Evolutionary conservation across 2,888 invertebrate species (phyloP), one percentile per base, ranked within the genome.

Genomic region (Diadegma fenestrale): DNA sequence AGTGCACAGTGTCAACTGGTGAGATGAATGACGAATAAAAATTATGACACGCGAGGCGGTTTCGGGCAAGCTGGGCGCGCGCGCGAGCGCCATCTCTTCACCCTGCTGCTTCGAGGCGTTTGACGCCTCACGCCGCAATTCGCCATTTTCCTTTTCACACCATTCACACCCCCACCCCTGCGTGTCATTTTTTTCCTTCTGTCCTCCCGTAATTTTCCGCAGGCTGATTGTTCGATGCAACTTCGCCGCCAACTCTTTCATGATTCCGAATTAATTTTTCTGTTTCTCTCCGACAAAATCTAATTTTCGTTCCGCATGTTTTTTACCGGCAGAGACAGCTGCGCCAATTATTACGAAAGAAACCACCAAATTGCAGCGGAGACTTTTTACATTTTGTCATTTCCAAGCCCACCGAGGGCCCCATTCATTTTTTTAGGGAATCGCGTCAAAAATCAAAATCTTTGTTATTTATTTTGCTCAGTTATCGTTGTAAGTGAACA

Each of bases 61-160:
- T 58, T 58, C 58, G 26, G 72, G 43, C 26, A 61, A 43, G 8
- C 58, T 51, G 37, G 41, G 22, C 8, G 73, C 64, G 48, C 64
- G 76, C 51, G 72, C 17, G 54, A 72, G 72, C 58, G 76, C 64
- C 64, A 76, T 76, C 64, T 48, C 64, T 61, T 22, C 45, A 69
- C 30, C 48, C 45, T 66, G n/a, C 19, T 8, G n/a, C 69, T 33
- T 37, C 37, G 37, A 37, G 10, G 30, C 14, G 51, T 33, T 33
- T 51, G 37, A 37, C 37, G 37, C 37, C 37, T n/a, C 22, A 54
- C 72, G 37, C 41, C 72, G n/a, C n/a, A 41, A 43, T 41, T 71
- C 51, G 3, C 26, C 64, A 64, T 37, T n/a, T n/a, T 37, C 37
- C 37, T 1, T 37, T 37, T 37, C 10, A 5, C 37, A 2, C n/a